A percentile compares a stretch with the other conserved stretches of the same genome.
Conservation (phyloP, 2,113 vertebrate species). For the Dicaeum eximium region DNA sequence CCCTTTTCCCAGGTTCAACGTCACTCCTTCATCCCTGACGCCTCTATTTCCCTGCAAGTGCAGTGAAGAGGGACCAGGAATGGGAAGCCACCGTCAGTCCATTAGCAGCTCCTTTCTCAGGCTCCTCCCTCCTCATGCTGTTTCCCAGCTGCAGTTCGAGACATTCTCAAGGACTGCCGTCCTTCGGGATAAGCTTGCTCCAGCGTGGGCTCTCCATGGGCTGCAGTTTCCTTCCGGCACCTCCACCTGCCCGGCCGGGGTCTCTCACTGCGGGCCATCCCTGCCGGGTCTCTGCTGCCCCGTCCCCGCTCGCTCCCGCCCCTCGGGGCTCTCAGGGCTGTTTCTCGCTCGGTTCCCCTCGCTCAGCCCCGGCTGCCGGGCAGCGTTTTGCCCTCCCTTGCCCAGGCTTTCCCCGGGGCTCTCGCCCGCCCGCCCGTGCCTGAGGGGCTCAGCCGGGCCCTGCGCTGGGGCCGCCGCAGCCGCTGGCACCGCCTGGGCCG, state of each 20-base stretch:
- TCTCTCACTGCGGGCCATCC: neutral
- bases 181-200: neutral
- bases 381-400: neutral
- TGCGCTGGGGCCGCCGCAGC: neutral
- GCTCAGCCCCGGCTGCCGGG: neutral
- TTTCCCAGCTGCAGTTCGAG: neutral
- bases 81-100: fast-evolving
- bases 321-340: neutral
- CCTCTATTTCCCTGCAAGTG: too few relatives aligned
- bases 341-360: neutral
- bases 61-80: fast-evolving
- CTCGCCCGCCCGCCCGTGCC: too few relatives aligned
- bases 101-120: fast-evolving
- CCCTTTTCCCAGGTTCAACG: neutral
- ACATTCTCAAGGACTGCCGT: too few relatives aligned
- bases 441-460: neutral
- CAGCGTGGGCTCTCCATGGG: neutral
- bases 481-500: neutral
- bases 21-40: neutral
- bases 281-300: neutral
- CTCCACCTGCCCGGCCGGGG: fast-evolving
- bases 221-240: neutral
- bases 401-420: neutral
- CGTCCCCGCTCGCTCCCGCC: neutral
- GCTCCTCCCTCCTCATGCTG: neutral